A percentile compares a stretch with the other conserved stretches of the same genome.
phyloP scores from a whole-genome alignment of 2,113 vertebrate species.

The Suricata suricatta region DNA sequence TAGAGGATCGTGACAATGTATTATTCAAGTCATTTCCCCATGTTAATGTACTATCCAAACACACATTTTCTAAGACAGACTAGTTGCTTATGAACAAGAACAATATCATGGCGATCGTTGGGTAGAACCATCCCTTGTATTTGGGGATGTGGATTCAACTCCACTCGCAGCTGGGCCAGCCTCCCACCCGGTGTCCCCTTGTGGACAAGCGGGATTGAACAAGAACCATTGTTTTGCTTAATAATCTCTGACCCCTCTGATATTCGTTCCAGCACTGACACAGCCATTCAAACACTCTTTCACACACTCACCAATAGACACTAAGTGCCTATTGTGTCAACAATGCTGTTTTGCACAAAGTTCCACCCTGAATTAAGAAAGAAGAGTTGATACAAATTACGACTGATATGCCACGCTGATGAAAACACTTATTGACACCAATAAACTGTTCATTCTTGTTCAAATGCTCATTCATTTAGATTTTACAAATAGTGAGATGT shows the following conservation, averaged over 20 bases:
- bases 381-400: neutral
- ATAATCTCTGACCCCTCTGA: neutral
- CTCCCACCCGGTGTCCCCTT: neutral
- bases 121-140: neutral
- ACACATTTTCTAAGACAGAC: neutral
- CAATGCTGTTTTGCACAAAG: conserved; percentile 17
- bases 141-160: neutral
- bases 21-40: neutral
- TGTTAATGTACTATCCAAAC: neutral
- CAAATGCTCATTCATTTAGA: conserved; percentile 5
- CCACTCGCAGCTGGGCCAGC: neutral
- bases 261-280: neutral
- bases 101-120: neutral
- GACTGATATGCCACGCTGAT: neutral
- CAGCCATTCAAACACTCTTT: neutral
- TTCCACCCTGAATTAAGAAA: conserved; percentile 20
- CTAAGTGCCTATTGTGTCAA: neutral
- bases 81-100: neutral
- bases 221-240: neutral
- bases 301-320: neutral
- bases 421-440: conserved; percentile 64
- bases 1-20: neutral
- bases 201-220: neutral
- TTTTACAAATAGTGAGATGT: neutral
- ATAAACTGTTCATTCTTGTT: neutral